A percentile compares a stretch with the other conserved stretches of the same genome.
These are phyloP conservation scores for Denticeps clupeoides DNA, from an alignment of 2,797 vertebrate species.

Conservation along the genomic window DNA sequence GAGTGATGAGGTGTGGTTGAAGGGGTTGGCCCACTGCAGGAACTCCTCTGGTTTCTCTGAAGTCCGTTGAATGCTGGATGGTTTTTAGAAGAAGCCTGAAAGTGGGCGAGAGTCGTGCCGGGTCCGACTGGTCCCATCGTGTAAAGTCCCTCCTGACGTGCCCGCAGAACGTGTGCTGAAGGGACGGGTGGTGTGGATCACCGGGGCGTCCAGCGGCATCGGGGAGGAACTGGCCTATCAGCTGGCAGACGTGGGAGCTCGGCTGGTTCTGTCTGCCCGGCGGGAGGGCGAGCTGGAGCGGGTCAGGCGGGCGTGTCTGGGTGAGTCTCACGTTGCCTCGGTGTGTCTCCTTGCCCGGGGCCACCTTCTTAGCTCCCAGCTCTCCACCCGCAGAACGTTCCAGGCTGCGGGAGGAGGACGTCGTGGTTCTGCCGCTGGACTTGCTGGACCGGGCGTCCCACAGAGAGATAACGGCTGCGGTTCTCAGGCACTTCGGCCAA, in stretches of 20 bases:
- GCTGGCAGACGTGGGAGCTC: conserved; percentile 69
- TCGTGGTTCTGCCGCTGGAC: conserved; percentile 82
- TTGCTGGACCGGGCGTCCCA: conserved; percentile 70
- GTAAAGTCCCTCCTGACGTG: too few relatives aligned
- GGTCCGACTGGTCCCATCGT: too few relatives aligned
- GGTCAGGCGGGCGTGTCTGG: conserved; percentile 75
- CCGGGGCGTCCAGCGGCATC: conserved; percentile 89
- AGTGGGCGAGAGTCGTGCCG: too few relatives aligned
- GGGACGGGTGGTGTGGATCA: conserved; percentile 84
- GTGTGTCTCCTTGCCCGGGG: too few relatives aligned
- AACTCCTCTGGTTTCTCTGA: too few relatives aligned
- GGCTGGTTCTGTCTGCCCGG: conserved; percentile 78
- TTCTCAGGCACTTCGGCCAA: conserved; percentile 73
- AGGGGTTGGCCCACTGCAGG: too few relatives aligned
- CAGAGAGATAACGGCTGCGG: conserved; percentile 60
- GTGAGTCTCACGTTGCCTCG: too few relatives aligned
- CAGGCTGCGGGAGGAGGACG: conserved; percentile 64
- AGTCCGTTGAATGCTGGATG: too few relatives aligned
- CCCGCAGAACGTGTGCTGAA: conserved; percentile 65
- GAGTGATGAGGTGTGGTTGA: too few relatives aligned
- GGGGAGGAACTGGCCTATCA: conserved; percentile 85
- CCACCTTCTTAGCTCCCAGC: too few relatives aligned
- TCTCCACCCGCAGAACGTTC: conserved; percentile 57
- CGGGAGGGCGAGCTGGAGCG: conserved; percentile 70
- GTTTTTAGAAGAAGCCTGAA: too few relatives aligned